phyloP scores from a whole-genome alignment of 2,888 invertebrate species.

The Lypha dubia region DNA sequence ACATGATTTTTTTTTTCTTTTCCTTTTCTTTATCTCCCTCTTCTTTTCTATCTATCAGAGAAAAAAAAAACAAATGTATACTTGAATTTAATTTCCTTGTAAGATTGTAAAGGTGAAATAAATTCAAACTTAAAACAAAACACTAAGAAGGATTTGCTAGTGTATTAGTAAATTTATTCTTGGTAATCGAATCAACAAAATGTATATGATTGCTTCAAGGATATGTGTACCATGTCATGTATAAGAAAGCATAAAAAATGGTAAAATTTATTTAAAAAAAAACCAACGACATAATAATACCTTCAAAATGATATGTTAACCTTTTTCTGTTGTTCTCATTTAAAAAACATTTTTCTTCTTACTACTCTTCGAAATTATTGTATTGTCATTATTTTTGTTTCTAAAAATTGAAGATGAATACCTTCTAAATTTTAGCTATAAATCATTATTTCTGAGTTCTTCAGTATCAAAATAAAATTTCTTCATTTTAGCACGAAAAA shows the following conservation, averaged over 20 bases:
- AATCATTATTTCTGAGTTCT: conserved; percentile 79
- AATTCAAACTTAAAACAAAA: not conserved
- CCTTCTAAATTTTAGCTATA: conserved; percentile 72
- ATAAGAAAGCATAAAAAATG: not conserved
- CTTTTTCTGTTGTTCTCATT: conserved; percentile 1
- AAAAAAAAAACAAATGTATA: not conserved
- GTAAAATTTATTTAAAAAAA: not conserved
- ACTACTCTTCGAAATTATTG: not conserved
- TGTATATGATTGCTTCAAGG: conserved; percentile 48
- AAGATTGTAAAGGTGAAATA: not conserved
- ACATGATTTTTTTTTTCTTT: not conserved
- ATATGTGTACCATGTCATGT: no score
- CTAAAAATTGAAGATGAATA: conserved; percentile 36
- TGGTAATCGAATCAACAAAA: conserved; percentile 34
- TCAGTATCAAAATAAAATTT: conserved; percentile 77
- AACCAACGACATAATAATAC: not conserved
- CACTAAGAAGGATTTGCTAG: conserved; percentile 10
- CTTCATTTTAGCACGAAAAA: conserved; percentile 73
- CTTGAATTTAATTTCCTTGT: not conserved
- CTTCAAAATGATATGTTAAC: conserved; percentile 14
- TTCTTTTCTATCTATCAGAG: not conserved
- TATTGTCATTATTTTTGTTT: not conserved
- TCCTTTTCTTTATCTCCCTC: not conserved
- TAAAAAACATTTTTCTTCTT: not conserved
- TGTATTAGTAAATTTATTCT: conserved; percentile 55